These are phyloP conservation scores for Erebia aethiops DNA, from an alignment of 2,888 invertebrate species.

Conservation along the genomic window DNA sequence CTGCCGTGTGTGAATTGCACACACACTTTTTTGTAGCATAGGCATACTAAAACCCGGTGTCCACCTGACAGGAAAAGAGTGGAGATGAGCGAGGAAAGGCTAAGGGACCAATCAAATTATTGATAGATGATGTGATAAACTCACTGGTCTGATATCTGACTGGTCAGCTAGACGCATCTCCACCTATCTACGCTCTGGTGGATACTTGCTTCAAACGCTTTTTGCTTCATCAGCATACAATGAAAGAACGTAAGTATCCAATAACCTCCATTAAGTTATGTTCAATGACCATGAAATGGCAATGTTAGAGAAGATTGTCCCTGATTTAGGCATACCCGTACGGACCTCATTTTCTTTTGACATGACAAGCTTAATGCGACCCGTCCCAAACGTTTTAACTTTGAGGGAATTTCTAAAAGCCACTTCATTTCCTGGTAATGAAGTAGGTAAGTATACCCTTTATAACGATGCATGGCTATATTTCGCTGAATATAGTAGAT, in stretches of 20 bases:
- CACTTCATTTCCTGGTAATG: slow-evolving; percentile 25
- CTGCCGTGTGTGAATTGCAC: too few relatives aligned
- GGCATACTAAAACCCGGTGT: too few relatives aligned
- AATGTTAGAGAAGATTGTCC: background rate
- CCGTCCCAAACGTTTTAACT: background rate
- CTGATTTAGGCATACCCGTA: background rate
- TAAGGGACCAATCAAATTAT: too few relatives aligned
- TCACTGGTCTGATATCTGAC: too few relatives aligned
- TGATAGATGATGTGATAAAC: too few relatives aligned
- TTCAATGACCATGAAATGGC: background rate
- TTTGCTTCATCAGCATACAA: too few relatives aligned
- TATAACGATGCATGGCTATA: background rate
- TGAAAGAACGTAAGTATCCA: background rate
- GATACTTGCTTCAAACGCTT: background rate
- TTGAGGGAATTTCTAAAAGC: slow-evolving; percentile 31
- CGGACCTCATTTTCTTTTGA: slow-evolving; percentile 1
- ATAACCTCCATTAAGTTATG: background rate
- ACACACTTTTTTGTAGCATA: too few relatives aligned
- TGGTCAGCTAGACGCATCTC: too few relatives aligned
- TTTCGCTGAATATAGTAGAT: background rate
- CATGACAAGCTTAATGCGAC: background rate
- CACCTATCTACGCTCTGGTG: too few relatives aligned
- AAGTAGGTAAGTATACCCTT: background rate
- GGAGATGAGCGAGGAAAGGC: too few relatives aligned
- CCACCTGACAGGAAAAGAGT: too few relatives aligned